phyloP scores from a whole-genome alignment of 2,888 invertebrate genomes.

The Microctonus brassicae region DNA sequence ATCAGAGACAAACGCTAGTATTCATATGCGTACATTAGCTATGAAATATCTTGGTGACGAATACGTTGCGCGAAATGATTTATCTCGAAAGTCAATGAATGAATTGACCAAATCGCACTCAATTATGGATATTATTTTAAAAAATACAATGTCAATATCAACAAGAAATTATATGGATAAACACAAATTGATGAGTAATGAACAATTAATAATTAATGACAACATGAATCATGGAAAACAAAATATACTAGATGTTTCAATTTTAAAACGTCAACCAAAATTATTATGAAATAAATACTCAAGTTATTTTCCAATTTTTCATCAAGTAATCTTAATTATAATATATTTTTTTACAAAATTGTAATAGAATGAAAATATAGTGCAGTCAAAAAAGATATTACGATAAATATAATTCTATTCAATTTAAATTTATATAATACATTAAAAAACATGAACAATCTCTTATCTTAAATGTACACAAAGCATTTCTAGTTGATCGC shows the following conservation, averaged over 20 bases:
- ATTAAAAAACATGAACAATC: no score
- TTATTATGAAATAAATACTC: slow-evolving; percentile 68
- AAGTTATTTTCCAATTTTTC: no score
- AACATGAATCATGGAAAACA: slow-evolving; percentile 61
- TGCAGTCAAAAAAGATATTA: no score
- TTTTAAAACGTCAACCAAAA: slow-evolving; percentile 79
- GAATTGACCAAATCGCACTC: neutral
- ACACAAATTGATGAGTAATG: slow-evolving; percentile 9
- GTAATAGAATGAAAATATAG: no score
- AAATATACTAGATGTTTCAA: slow-evolving; percentile 78
- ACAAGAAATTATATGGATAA: slow-evolving; percentile 5
- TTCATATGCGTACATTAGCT: slow-evolving; percentile 73
- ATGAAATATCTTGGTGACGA: slow-evolving; percentile 71
- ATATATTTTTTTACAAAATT: no score
- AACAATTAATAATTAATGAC: neutral
- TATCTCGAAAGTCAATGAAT: neutral
- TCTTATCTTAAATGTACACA: no score
- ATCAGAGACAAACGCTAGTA: slow-evolving; percentile 70
- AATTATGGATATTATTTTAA: neutral
- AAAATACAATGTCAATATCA: neutral
- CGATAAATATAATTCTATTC: no score
- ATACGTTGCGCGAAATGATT: neutral
- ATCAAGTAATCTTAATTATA: no score
- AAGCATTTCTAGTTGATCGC: neutral
- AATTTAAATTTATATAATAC: no score